A percentile compares a stretch with the other conserved stretches of the same genome.
phyloP scores from a whole-genome alignment of 2,113 vertebrate genomes.

The Meles meles region DNA sequence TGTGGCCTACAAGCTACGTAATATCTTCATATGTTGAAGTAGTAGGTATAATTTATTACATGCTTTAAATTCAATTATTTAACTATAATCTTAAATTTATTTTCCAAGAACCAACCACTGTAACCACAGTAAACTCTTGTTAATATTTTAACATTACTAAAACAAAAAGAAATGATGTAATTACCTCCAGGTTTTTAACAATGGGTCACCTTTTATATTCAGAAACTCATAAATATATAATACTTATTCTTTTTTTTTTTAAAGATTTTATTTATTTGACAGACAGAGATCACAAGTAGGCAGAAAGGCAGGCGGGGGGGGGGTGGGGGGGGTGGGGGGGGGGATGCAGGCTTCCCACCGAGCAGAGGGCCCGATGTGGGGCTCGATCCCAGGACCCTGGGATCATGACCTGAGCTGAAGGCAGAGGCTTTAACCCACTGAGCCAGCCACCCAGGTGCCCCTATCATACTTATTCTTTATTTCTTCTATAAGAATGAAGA shows the following conservation, averaged over 20 bases:
- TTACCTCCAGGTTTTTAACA: conserved; percentile 22
- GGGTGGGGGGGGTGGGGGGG: too few relatives aligned
- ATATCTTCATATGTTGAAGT: background rate
- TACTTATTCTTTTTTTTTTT: too few relatives aligned
- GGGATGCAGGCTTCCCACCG: too few relatives aligned
- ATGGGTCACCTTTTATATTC: conserved; percentile 57
- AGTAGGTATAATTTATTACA: conserved; percentile 8
- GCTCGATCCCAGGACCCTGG: too few relatives aligned
- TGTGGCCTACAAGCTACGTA: background rate
- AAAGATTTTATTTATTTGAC: too few relatives aligned
- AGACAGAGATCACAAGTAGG: too few relatives aligned
- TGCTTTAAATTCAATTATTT: conserved; percentile 58
- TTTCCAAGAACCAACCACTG: conserved; percentile 39
- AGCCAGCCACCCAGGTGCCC: too few relatives aligned
- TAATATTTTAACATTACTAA: conserved; percentile 42
- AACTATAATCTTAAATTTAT: conserved; percentile 54
- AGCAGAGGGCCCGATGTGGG: too few relatives aligned
- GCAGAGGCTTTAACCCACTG: too few relatives aligned
- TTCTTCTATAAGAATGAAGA: conserved; percentile 75
- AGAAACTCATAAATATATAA: background rate
- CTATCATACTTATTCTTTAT: too few relatives aligned
- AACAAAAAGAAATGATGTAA: conserved; percentile 52
- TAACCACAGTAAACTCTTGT: conserved; percentile 46
- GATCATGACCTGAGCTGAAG: too few relatives aligned
- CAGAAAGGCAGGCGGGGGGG: too few relatives aligned